These are phyloP conservation scores for Hyppa rectilinea DNA, from an alignment of 2,888 invertebrate species.

Conservation along the genomic window DNA sequence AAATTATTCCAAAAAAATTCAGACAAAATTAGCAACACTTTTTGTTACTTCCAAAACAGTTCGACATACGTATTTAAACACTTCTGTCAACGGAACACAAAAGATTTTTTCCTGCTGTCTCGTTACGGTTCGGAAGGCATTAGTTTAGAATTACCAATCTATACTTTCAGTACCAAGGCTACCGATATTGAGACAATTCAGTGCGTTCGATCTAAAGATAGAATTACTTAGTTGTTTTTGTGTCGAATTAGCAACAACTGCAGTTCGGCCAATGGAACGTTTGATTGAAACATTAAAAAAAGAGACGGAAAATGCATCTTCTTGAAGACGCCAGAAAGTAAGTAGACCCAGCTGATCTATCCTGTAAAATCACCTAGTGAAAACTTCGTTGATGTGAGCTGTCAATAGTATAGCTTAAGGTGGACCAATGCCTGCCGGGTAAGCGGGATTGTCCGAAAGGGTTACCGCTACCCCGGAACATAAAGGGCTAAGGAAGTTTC, in stretches of 20 bases:
- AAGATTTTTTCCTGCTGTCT: conserved; percentile 1
- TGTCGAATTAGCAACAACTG: not conserved
- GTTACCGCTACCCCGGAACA: too few relatives aligned
- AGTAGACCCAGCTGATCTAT: too few relatives aligned
- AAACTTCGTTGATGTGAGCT: too few relatives aligned
- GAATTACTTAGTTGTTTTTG: conserved; percentile 7
- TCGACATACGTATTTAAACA: not conserved
- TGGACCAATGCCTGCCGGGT: too few relatives aligned
- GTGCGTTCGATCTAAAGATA: conserved; percentile 15
- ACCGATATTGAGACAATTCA: not conserved
- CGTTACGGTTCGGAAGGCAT: conserved; percentile 14
- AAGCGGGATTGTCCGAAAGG: too few relatives aligned
- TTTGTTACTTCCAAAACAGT: not conserved
- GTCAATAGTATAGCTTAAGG: too few relatives aligned
- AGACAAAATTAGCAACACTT: conserved; percentile 11
- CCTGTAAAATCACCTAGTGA: too few relatives aligned
- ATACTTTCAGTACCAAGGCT: conserved; percentile 34
- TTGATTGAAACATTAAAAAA: not conserved
- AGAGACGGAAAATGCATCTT: not conserved
- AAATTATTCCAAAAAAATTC: too few relatives aligned
- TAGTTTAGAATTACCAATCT: conserved; percentile 26
- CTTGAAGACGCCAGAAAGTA: not conserved
- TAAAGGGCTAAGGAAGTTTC: too few relatives aligned
- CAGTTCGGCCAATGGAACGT: too few relatives aligned
- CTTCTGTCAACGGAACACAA: conserved; percentile 8